Conservation (phyloP, 23 tunicate species). For the Trididemnum miniatum region DNA sequence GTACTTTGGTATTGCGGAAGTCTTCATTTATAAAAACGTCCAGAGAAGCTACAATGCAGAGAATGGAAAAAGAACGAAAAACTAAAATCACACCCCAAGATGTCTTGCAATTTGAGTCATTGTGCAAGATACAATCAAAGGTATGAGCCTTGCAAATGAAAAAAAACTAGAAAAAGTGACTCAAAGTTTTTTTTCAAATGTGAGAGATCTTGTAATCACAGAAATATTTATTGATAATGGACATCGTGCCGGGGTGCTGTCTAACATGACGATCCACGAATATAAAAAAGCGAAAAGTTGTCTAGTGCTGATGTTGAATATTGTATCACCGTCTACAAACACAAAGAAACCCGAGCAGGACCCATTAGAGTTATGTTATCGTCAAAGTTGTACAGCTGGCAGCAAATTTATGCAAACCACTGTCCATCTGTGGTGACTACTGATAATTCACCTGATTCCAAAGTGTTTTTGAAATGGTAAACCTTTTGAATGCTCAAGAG, state of each 20-base stretch:
- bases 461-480: slow-evolving; percentile 3
- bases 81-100: no score
- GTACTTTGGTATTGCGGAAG: no score
- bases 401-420: not conserved
- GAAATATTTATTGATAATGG: slow-evolving; percentile 18
- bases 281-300: not conserved
- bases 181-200: not conserved
- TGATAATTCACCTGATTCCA: not conserved
- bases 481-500: not conserved
- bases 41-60: no score
- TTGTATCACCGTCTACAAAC: slow-evolving; percentile 14
- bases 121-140: no score
- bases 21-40: no score
- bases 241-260: slow-evolving; percentile 8
- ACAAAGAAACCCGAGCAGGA: slow-evolving; percentile 1
- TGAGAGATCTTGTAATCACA: not conserved
- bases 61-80: no score
- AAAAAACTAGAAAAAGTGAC: no score
- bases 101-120: no score
- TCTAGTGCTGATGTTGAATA: not conserved
- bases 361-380: slow-evolving; percentile 3
- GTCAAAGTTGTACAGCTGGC: not conserved
- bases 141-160: no score
- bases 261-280: slow-evolving; percentile 19
- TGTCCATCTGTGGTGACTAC: not conserved